These are phyloP conservation scores for Urocyon cinereoargenteus DNA, from an alignment of 2,797 vertebrate genomes.

Conservation along the genomic window DNA sequence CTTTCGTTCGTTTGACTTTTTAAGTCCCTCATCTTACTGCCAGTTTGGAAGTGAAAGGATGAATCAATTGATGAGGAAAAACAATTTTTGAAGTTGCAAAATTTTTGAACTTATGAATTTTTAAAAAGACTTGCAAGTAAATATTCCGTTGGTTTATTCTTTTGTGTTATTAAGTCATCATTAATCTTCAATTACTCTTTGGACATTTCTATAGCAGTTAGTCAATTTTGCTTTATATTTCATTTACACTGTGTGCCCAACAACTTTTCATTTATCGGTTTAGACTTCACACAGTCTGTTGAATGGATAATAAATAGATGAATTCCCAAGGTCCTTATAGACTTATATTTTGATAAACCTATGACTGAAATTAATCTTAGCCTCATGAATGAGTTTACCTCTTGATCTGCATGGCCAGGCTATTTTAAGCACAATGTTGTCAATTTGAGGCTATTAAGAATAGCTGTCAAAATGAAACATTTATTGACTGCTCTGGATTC, in stretches of 20 bases:
- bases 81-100: conserved; percentile 30
- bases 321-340: not conserved
- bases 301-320: not conserved
- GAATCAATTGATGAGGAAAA: not conserved
- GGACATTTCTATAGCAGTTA: not conserved
- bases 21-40: not conserved
- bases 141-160: not conserved
- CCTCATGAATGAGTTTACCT: not conserved
- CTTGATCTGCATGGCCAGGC: not conserved
- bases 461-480: not conserved
- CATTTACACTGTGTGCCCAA: not conserved
- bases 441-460: conserved; percentile 29
- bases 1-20: not conserved
- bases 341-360: conserved; percentile 3
- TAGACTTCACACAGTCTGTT: not conserved
- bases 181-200: not conserved
- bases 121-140: not conserved
- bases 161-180: not conserved
- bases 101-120: conserved; percentile 11
- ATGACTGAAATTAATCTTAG: not conserved
- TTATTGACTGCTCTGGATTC: not conserved
- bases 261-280: not conserved
- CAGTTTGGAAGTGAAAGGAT: not conserved
- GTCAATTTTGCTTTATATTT: conserved; percentile 22
- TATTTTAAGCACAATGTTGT: not conserved